A percentile compares a stretch with the other conserved stretches of the same genome.
phyloP scores from a whole-genome alignment of 2,888 invertebrate genomes.

The Drosophila heteroneura region DNA sequence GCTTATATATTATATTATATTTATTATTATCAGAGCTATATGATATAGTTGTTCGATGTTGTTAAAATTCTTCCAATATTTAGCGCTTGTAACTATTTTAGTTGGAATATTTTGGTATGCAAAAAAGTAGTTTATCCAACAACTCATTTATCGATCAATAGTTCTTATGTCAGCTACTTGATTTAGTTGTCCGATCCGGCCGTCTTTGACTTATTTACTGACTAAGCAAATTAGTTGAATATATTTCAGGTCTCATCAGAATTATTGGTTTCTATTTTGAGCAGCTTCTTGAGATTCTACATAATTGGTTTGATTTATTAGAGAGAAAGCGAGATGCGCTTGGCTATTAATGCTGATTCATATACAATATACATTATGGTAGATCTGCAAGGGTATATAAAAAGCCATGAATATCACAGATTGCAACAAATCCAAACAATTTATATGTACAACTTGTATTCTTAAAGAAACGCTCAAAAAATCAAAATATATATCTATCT shows the following conservation, averaged over 20 bases:
- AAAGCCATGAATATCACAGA: not conserved
- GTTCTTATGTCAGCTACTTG: not conserved
- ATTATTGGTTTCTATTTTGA: not conserved
- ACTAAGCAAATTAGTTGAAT: not conserved
- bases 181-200: not conserved
- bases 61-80: not conserved
- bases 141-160: not conserved
- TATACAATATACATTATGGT: not conserved
- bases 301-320: not conserved
- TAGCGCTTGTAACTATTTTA: not conserved
- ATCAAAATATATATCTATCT: not conserved
- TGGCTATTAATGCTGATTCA: not conserved
- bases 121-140: not conserved
- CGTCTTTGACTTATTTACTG: not conserved
- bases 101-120: not conserved
- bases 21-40: not conserved
- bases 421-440: not conserved
- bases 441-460: slow-evolving; percentile 8
- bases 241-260: not conserved
- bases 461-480: slow-evolving; percentile 8
- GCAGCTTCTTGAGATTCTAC: not conserved
- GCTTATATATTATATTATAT: not conserved
- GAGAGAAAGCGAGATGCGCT: too few relatives aligned
- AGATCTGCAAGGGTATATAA: not conserved
- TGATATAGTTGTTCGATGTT: not conserved